phyloP scores from a whole-genome alignment of 2,113 vertebrate genomes.

The Cryptomyrus ogoouensis region DNA sequence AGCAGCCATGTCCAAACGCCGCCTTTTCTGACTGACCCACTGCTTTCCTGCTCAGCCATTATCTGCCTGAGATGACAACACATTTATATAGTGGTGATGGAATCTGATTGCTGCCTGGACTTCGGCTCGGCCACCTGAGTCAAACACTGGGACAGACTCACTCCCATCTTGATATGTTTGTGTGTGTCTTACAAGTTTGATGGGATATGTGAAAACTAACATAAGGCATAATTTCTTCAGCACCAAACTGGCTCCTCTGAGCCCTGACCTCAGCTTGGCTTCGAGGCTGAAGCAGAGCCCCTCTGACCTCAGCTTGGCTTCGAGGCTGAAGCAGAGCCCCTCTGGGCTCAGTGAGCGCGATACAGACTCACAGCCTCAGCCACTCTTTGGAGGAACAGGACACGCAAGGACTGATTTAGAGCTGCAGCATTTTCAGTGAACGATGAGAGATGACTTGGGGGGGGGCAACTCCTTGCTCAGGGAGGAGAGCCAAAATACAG shows the following conservation, averaged over 20 bases:
- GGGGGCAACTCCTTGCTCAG: background rate
- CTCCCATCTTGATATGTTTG: background rate
- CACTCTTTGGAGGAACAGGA: background rate
- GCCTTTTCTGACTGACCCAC: background rate
- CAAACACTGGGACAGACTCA: background rate
- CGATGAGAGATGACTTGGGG: background rate
- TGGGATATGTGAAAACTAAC: background rate
- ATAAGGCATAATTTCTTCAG: background rate
- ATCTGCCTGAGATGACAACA: background rate
- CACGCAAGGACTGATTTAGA: background rate
- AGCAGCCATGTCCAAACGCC: background rate
- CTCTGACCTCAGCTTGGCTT: background rate
- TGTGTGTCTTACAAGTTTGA: background rate
- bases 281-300: too few relatives aligned
- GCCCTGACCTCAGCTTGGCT: background rate
- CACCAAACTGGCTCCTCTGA: background rate
- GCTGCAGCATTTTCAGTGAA: background rate
- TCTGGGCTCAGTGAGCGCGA: background rate
- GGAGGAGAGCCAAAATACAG: background rate
- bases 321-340: background rate
- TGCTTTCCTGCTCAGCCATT: background rate
- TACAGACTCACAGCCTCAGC: background rate
- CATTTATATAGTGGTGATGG: background rate
- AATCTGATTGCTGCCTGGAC: background rate
- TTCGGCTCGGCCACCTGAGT: too few relatives aligned